phyloP scores from a whole-genome alignment of 2,888 invertebrate species.

The Eueremaeus valkanovi region DNA sequence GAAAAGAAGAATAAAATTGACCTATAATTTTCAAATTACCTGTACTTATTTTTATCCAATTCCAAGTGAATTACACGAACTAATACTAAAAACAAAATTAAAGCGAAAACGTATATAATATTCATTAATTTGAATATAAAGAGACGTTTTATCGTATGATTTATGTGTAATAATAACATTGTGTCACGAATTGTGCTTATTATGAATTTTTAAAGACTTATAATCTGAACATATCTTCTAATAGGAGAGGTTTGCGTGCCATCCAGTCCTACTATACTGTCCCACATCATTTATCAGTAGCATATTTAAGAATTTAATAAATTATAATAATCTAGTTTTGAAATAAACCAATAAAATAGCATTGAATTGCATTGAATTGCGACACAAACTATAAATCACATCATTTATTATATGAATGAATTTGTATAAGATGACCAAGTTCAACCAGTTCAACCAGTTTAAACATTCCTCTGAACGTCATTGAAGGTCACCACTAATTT shows the following conservation, averaged over 20 bases:
- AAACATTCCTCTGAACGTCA: too few relatives aligned
- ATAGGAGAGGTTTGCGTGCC: not conserved
- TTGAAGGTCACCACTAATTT: too few relatives aligned
- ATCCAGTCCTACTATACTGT: not conserved
- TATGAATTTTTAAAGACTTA: conserved; percentile 7
- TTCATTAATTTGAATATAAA: not conserved
- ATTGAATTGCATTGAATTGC: not conserved
- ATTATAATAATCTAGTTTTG: not conserved
- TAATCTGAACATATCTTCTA: not conserved
- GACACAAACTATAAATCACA: not conserved
- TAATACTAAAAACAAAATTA: too few relatives aligned
- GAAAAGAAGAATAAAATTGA: too few relatives aligned
- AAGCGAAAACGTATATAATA: too few relatives aligned
- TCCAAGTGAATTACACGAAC: too few relatives aligned
- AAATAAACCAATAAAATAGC: not conserved
- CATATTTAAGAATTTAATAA: not conserved
- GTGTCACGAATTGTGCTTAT: conserved; percentile 18
- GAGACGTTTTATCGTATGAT: conserved; percentile 4
- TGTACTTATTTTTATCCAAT: too few relatives aligned
- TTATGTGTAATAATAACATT: not conserved
- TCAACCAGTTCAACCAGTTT: too few relatives aligned
- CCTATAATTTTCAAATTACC: too few relatives aligned
- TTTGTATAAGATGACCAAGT: too few relatives aligned
- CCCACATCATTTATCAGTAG: not conserved
- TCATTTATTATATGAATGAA: not conserved